Conservation (phyloP, 2,888 invertebrate species). For the Melanargia galathea region DNA sequence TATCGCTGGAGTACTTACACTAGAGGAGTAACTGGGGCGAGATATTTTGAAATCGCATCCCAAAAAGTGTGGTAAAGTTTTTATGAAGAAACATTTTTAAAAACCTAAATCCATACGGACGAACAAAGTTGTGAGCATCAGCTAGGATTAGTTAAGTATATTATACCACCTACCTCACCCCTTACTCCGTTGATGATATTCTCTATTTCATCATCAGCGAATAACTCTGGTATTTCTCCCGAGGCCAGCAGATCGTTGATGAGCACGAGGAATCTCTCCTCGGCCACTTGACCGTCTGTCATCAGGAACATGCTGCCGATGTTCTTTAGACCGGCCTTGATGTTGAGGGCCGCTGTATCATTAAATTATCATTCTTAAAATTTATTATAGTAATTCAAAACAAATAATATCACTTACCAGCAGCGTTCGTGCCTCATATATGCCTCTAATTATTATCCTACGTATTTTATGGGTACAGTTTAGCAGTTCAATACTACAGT, state of each 20-base stretch:
- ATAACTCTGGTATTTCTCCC: constrained; percentile 95
- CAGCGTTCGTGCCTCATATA: no score
- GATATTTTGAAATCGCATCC: no score
- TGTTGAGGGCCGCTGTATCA: constrained; percentile 86
- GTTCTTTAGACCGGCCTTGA: constrained; percentile 93
- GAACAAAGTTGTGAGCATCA: no score
- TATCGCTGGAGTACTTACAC: no score
- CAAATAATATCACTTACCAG: no score
- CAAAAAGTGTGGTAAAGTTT: no score
- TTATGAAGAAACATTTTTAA: no score
- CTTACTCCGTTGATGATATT: constrained; percentile 90
- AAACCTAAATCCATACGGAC: no score
- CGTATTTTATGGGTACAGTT: no score
- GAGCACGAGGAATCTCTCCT: constrained; percentile 94
- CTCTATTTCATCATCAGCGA: constrained; percentile 95
- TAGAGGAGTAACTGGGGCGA: no score
- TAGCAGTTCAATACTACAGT: no score
- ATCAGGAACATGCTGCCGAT: constrained; percentile 93
- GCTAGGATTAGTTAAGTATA: not conserved
- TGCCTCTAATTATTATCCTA: no score
- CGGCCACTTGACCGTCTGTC: constrained; percentile 96
- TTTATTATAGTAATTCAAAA: not conserved
- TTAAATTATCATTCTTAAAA: not conserved
- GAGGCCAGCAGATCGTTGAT: constrained; percentile 97
- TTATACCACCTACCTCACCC: constrained; percentile 81